Conservation (phyloP, 2,113 vertebrate species). For the Peromyscus leucopus region DNA sequence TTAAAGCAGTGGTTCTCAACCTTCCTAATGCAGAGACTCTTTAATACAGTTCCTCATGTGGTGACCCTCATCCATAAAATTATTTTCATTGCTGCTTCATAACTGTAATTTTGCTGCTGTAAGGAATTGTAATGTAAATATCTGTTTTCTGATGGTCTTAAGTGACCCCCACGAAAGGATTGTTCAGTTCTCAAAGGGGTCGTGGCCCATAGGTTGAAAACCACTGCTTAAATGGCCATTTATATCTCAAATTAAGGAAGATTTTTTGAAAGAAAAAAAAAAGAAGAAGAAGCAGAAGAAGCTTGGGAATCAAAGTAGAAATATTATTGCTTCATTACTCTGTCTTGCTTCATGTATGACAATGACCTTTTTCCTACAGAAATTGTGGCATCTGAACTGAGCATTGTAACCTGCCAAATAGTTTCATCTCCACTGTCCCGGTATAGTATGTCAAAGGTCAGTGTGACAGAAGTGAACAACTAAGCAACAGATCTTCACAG, state of each 20-base stretch:
- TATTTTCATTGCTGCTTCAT: neutral
- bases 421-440: neutral
- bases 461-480: neutral
- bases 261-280: neutral
- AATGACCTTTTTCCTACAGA: neutral
- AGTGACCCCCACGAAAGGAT: neutral
- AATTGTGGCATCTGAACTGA: neutral
- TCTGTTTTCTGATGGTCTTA: neutral
- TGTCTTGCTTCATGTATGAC: neutral
- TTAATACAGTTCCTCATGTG: neutral
- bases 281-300: too few relatives aligned
- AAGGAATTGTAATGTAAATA: neutral
- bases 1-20: neutral
- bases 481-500: neutral
- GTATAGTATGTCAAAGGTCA: neutral
- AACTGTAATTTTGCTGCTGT: neutral
- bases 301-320: neutral
- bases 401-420: neutral
- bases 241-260: constrained; percentile 1
- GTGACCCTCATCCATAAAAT: neutral
- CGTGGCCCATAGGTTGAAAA: neutral
- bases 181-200: neutral
- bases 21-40: neutral
- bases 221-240: neutral
- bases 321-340: neutral